phyloP scores from a whole-genome alignment of 2,797 vertebrate genomes.

The Eleutherodactylus coqui region DNA sequence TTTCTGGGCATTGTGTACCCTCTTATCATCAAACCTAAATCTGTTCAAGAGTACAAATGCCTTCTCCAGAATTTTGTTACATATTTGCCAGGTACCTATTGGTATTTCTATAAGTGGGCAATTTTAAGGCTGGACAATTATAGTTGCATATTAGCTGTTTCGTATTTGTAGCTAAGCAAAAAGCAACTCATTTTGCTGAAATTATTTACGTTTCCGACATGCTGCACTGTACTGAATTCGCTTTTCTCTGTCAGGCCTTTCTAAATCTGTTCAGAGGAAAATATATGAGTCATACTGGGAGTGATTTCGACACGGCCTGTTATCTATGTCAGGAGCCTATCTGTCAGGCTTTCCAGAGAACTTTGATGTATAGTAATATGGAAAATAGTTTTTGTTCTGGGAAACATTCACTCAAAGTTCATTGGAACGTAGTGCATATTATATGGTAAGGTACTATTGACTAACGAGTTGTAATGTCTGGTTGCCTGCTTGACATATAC shows the following conservation, averaged over 20 bases:
- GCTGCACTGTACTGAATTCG: slow-evolving; percentile 25
- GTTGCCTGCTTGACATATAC: not conserved
- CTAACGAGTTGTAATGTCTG: not conserved
- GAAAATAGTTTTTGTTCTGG: not conserved
- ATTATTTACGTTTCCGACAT: not conserved
- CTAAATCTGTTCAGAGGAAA: slow-evolving; percentile 36
- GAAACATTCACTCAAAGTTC: not conserved
- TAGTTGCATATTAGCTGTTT: not conserved
- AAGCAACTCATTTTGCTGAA: not conserved
- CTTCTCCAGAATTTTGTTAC: slow-evolving; percentile 1
- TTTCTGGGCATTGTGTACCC: not conserved
- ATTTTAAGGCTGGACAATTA: slow-evolving; percentile 17
- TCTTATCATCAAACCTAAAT: slow-evolving; percentile 3
- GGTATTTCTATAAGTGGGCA: not conserved
- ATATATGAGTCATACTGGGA: slow-evolving; percentile 32
- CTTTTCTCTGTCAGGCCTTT: slow-evolving; percentile 38
- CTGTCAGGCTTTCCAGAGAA: not conserved
- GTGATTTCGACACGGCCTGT: slow-evolving; percentile 12
- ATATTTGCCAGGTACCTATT: slow-evolving; percentile 1
- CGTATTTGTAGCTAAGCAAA: not conserved
- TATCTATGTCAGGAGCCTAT: slow-evolving; percentile 19
- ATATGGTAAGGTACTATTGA: not conserved
- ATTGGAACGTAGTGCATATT: not conserved
- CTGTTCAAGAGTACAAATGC: not conserved
- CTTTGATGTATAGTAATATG: slow-evolving; percentile 22